phyloP scores from a whole-genome alignment of 2,888 invertebrate genomes.

The Xanthia icteritia region DNA sequence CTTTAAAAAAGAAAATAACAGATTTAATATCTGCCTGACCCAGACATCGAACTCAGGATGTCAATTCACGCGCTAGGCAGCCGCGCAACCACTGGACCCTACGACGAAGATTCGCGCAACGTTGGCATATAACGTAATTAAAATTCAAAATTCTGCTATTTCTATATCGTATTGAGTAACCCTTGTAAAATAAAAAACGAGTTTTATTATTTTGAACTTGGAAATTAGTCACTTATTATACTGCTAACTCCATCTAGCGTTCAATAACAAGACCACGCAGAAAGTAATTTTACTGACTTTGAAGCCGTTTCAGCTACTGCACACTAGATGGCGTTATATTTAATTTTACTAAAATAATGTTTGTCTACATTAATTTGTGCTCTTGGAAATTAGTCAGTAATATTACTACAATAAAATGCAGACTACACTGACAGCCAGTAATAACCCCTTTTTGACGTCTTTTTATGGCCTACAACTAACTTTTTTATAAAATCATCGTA shows the following conservation, averaged over 20 bases:
- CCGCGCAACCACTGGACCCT: background rate
- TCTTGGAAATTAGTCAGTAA: no score
- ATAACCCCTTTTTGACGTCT: background rate
- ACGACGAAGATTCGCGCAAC: background rate
- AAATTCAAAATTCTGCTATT: background rate
- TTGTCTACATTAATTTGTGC: no score
- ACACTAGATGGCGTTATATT: constrained; percentile 44
- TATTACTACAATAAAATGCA: no score
- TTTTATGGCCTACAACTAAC: no score
- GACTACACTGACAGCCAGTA: background rate
- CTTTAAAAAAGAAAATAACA: no score
- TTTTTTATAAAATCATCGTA: no score
- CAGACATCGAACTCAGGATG: constrained; percentile 12
- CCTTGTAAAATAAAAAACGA: background rate
- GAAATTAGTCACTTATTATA: background rate
- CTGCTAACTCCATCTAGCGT: constrained; percentile 37
- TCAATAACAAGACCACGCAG: constrained; percentile 19
- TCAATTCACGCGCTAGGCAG: background rate
- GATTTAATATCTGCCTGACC: background rate
- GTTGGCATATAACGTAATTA: background rate
- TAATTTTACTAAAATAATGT: background rate
- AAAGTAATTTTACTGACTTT: rapidly evolving
- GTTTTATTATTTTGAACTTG: background rate
- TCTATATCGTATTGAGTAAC: background rate
- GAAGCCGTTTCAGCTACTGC: constrained; percentile 1